Conservation (phyloP, 2,888 invertebrate species). For the Melangyna quadrimaculata region DNA sequence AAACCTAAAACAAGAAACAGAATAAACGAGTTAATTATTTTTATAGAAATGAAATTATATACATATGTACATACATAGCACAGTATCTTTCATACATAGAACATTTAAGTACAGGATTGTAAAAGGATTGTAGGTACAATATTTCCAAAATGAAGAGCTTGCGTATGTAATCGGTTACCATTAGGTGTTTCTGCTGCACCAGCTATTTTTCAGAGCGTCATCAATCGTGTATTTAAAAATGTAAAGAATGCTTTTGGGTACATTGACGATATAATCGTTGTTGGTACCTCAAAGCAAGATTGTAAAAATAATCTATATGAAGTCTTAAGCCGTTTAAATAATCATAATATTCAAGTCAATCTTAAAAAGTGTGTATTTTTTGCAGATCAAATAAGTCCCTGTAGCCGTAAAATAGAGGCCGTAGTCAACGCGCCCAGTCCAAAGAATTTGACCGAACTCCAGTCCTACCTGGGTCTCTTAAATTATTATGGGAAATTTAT, state of each 20-base stretch:
- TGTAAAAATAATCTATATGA: constrained; percentile 3
- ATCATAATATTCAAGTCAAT: constrained; percentile 23
- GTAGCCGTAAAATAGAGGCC: constrained; percentile 9
- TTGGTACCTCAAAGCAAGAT: not conserved
- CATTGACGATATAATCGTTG: constrained; percentile 16
- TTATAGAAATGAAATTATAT: too few relatives aligned
- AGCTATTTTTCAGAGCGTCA: constrained; percentile 27
- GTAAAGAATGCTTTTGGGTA: constrained; percentile 10
- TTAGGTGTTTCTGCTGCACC: constrained; percentile 13
- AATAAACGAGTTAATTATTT: too few relatives aligned
- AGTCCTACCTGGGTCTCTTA: constrained; percentile 30
- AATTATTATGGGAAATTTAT: constrained; percentile 22
- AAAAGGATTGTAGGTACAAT: too few relatives aligned
- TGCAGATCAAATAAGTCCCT: constrained; percentile 16
- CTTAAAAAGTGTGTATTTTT: constrained; percentile 26
- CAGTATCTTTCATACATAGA: too few relatives aligned
- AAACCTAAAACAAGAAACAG: too few relatives aligned
- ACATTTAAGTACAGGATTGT: too few relatives aligned
- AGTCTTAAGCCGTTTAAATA: constrained; percentile 4
- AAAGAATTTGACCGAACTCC: constrained; percentile 12
- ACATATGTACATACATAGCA: too few relatives aligned
- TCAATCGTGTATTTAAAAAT: constrained; percentile 9
- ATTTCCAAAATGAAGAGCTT: too few relatives aligned
- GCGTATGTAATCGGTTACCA: not conserved
- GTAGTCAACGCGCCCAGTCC: constrained; percentile 19